Evolutionary conservation across 2,888 invertebrate genomes (phyloP), one percentile per base, ranked within the genome.

Genomic region (Himalopsyche kuldschensis): DNA sequence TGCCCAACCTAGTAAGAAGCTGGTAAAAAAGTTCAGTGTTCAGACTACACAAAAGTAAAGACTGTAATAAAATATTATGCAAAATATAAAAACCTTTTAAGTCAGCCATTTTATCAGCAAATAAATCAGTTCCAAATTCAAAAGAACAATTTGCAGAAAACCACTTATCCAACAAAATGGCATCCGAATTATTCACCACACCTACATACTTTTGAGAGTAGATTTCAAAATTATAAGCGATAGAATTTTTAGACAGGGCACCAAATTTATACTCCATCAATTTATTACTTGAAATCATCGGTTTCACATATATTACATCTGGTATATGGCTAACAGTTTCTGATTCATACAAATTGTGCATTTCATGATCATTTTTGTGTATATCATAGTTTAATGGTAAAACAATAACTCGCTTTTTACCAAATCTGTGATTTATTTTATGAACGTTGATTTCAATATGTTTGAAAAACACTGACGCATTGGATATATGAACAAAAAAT

Each of bases 361-460:
- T 30, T 75, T 63, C 24, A 30, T 77, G 20, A 30, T 11, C 15
- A n/a, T 35, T 30, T 35, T 79, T 30, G 15, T 30, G n/a, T 30
- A 1, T 15, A 35, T 32, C n/a, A 3, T 20, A 20, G 32, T 32
- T n/a, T 10, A 76, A 24, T 31, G 80, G 80, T 46, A 82, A 79
- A 76, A 82, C 48, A 75, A 82, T 76, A 4, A 82, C 35, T 24
- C 80, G 75, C 41, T 82, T 82, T 27, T 41, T 76, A n/a, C 82
- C 82, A 8, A 55, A 80, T 76, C 82, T 79, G n/a, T 82, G 79
- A 41, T 82, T 82, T 30, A 80, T 80, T n/a, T 35, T 69, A 80
- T 32, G 79, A 0, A 63, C 32, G 30, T 48, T 76, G n/a, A 75
- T 69, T n/a, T 82, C 46, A 30, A 82, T 76, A 32, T 17, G 4